Base-by-base conservation (phyloP, 2,888 invertebrate species). In the Cryptus armator region DNA sequence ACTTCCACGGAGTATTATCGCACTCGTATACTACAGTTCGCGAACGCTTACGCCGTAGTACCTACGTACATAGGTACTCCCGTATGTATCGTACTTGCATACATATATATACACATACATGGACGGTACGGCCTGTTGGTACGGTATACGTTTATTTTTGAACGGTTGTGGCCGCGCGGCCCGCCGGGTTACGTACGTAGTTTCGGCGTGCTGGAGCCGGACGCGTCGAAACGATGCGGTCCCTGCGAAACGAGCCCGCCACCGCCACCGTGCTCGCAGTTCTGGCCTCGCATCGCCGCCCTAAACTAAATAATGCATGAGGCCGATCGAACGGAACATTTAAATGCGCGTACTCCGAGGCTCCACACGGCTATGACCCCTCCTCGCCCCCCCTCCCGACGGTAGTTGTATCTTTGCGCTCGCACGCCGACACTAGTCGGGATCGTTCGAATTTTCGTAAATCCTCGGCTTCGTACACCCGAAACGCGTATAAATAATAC, bases 251-350 rank as follows among this genome's bases (percentile, higher is more conserved):
- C 87, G 82, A 80, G 71, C 89, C 37, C 86, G 90, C 90, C 76
- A 74, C 74, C 71, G 67, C 76, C 59, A 48, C 78, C 78, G 78
- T 53, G 71, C 72, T 72, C 66, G 43, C 64, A 64, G 46, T 59
- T 51, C 19, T 24, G 46, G 76, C 71, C 70, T 82, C 82, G 82
- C 88, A 84, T 88, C 86, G 86, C 85, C 88, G 85, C 82, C 88
- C 68, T 88, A 87, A 89, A 89, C 91, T 91, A 91, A 91, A 91
- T 91, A 91, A 91, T 91, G 91, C 91, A 91, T 91, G 91, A 91
- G 90, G 76, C 82, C 87, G 89, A 89, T 90, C 89, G 91, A 89
- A 89, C 89, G 90, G 88, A 87, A 91, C 90, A 91, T 91, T 91
- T 91, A 90, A 91, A 91, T 91, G 88, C 89, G 89, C 87, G 88